Percentiles rank a stretch among this genome's conserved stretches.
phyloP scores from a whole-genome alignment of 2,888 invertebrate species.

The Laothoe populi region DNA sequence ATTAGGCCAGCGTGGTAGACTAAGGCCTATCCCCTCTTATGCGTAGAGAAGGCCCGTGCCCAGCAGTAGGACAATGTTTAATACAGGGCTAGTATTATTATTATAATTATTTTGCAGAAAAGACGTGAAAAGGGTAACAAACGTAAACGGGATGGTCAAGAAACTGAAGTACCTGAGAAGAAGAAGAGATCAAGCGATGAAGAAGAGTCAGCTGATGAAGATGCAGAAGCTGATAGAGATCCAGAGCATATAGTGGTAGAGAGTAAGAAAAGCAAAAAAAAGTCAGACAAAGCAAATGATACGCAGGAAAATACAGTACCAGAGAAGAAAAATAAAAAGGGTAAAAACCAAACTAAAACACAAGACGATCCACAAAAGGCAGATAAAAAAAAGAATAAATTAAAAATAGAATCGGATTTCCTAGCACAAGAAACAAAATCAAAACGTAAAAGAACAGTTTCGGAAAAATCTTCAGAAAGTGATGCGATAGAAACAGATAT shows the following conservation, averaged over 20 bases:
- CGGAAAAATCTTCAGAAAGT: constrained; percentile 58
- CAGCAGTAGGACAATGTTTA: no score
- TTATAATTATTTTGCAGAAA: constrained; percentile 43
- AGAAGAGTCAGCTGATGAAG: constrained; percentile 22
- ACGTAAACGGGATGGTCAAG: constrained; percentile 42
- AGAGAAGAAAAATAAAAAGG: constrained; percentile 36
- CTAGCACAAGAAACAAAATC: constrained; percentile 29
- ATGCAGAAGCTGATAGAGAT: constrained; percentile 23
- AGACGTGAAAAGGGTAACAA: constrained; percentile 45
- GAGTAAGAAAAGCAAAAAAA: constrained; percentile 33
- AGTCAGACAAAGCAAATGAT: constrained; percentile 31
- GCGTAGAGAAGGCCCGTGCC: no score
- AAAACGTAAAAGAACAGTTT: constrained; percentile 33
- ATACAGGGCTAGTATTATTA: neutral
- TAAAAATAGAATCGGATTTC: constrained; percentile 27
- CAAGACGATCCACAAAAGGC: constrained; percentile 27
- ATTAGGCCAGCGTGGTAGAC: no score
- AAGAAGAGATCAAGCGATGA: constrained; percentile 28
- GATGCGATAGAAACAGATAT: constrained; percentile 69
- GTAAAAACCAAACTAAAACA: constrained; percentile 33
- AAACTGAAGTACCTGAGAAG: constrained; percentile 30
- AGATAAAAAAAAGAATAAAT: constrained; percentile 34
- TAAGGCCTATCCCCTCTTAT: no score
- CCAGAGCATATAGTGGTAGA: constrained; percentile 36
- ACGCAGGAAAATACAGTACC: constrained; percentile 28